Base-by-base conservation (phyloP, 2,888 invertebrate species). In the Gandaritis pyraliata region DNA sequence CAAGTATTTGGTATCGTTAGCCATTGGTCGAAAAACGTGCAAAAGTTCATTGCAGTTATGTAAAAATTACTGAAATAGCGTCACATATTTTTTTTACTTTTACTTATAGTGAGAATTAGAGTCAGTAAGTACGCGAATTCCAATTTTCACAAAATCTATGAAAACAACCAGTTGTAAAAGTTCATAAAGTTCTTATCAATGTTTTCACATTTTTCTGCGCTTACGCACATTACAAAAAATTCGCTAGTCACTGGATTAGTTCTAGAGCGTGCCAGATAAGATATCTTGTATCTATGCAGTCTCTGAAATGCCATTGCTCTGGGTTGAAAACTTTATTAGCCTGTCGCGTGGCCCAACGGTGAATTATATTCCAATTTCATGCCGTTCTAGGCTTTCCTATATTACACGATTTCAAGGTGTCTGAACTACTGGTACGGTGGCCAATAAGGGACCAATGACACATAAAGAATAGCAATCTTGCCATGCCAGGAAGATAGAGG, bases 181-280 rank as follows among this genome's bases (percentile, higher is more conserved):
- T 38, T 41, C 1, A 18, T 13, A n/a, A 52, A 11, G 38, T 18
- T 12, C 16, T 58, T 60, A 49, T 64, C 56, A 58, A 38, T 65
- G 58, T 64, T 60, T 59, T 59, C 41, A 49, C 64, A 67, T 67
- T 55, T 60, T 60, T 67, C 38, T 41, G 55, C 51, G 55, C 23
- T 67, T 67, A 67, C 65, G 67, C 58, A 52, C 30, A 12, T 6
- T 33, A 13, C 6, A 51, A 62, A 55, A 62, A 64, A 62, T 62
- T 62, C 16, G 57, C 65, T 55, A 11, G 58, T 62, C 67, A 65
- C 58, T 11, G 53, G 55, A 65, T 49, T 62, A 60, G 43, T 58
- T 41, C 11, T 39, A 38, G 54, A 47, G 52, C 29, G 57, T 38
- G 53, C 51, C 47, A 49, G 64, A 67, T 67, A 67, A 65, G 29